Conservation (phyloP, 2,797 vertebrate genomes). For the Peromyscus attwateri region DNA sequence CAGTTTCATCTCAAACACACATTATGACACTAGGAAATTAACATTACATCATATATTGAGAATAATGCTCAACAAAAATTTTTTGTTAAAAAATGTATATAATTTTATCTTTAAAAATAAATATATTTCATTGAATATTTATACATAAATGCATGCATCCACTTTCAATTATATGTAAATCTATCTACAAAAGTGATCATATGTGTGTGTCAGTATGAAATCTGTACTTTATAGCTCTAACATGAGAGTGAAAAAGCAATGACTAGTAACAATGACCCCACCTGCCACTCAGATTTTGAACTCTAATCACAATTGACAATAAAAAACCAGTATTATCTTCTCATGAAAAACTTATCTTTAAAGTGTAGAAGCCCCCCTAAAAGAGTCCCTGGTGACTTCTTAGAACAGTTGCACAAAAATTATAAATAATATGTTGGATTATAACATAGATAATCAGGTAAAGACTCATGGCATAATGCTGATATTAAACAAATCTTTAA, state of each 20-base stretch:
- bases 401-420: not conserved
- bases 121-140: not conserved
- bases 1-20: not conserved
- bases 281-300: not conserved
- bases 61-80: not conserved
- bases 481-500: not conserved
- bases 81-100: not conserved
- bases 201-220: not conserved
- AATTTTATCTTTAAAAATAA: not conserved
- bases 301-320: not conserved
- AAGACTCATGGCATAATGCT: not conserved
- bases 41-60: too few species aligned
- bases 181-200: not conserved
- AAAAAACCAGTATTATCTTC: not conserved
- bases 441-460: not conserved
- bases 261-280: not conserved
- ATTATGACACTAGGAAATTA: not conserved
- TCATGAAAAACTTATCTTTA: not conserved
- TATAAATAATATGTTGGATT: not conserved
- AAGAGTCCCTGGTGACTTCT: not conserved
- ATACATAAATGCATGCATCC: not conserved
- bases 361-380: accelerated
- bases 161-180: not conserved
- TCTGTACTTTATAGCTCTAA: not conserved
- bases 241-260: not conserved